These are phyloP conservation scores for Macropis europaea DNA, from an alignment of 2,888 invertebrate species.

Conservation along the genomic window DNA sequence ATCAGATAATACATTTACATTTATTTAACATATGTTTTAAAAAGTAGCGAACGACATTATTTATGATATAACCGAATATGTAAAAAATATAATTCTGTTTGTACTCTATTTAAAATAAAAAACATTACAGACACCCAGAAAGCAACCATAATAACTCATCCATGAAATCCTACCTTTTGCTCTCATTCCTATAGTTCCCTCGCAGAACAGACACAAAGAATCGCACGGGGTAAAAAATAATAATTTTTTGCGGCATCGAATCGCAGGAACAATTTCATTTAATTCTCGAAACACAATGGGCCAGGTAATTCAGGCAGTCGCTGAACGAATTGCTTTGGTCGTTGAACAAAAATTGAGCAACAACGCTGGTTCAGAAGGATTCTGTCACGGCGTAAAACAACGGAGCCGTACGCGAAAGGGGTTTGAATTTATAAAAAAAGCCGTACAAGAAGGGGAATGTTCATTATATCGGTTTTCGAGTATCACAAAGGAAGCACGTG, in stretches of 20 bases:
- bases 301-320: too few species aligned
- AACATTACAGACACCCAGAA: too few species aligned
- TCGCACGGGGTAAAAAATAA: not conserved
- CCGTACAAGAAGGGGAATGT: not conserved
- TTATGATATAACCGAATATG: too few species aligned
- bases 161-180: too few species aligned
- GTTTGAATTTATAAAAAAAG: not conserved
- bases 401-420: not conserved
- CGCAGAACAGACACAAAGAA: too few species aligned
- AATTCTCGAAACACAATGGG: not conserved
- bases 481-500: slow-evolving; percentile 11
- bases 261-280: not conserved
- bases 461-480: slow-evolving; percentile 14
- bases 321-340: slow-evolving; percentile 28
- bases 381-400: not conserved
- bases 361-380: slow-evolving; percentile 12
- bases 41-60: too few species aligned
- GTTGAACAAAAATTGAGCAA: slow-evolving; percentile 17
- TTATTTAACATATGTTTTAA: too few species aligned
- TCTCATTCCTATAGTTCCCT: too few species aligned
- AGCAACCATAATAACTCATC: too few species aligned
- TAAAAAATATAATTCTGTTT: too few species aligned
- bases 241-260: slow-evolving; percentile 1
- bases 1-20: too few species aligned
- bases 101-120: too few species aligned